Conservation (phyloP, 2,113 vertebrate genomes). For the Lasiurus borealis region DNA sequence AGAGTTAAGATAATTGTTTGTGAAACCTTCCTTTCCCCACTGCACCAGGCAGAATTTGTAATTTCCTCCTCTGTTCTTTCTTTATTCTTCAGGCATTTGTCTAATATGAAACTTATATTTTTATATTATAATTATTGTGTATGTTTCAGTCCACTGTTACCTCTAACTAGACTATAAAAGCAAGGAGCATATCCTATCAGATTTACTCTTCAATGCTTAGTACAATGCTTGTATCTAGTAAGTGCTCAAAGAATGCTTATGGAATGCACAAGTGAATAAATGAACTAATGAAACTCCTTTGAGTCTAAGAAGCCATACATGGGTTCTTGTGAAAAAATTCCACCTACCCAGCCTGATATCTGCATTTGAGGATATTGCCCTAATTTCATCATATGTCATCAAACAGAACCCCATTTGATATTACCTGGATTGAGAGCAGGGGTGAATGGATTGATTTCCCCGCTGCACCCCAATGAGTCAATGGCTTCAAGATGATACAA, state of each 20-base stretch:
- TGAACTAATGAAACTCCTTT: background rate
- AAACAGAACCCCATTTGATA: background rate
- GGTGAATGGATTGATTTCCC: background rate
- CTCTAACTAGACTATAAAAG: conserved; percentile 22
- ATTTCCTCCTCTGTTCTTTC: background rate
- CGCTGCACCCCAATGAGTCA: background rate
- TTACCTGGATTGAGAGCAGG: background rate
- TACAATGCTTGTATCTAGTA: background rate
- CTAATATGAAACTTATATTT: background rate
- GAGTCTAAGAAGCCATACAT: background rate
- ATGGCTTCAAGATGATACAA: background rate
- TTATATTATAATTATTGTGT: background rate
- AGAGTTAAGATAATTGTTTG: background rate
- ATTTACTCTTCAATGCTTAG: background rate
- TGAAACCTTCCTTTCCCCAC: background rate
- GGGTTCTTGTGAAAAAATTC: background rate
- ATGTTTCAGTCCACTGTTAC: background rate
- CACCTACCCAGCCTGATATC: background rate
- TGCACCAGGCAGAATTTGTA: background rate
- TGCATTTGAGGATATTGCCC: background rate
- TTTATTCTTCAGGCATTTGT: background rate
- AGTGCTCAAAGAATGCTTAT: background rate
- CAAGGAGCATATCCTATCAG: background rate
- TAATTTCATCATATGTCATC: no score
- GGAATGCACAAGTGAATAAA: background rate